Base-by-base conservation (phyloP, 2,113 vertebrate genomes). In the Carassius auratus region DNA sequence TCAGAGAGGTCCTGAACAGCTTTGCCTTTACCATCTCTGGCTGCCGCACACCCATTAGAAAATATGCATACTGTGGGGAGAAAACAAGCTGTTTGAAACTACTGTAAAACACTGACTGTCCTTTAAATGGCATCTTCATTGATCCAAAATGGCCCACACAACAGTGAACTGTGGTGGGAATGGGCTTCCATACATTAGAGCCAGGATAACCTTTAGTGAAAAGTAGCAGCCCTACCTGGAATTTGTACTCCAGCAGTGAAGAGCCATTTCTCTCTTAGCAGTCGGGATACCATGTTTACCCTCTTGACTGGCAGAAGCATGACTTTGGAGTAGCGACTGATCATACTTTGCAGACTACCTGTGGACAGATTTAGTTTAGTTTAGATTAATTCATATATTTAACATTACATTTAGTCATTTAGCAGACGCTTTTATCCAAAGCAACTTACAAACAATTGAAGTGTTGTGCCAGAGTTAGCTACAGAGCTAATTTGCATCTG, bases 11-110 rank as follows among this genome's bases (percentile, higher is more conserved):
- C 52, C 89, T 91, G 84, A 99, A 96, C 6, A 96, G 88, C 8
- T 89, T 91, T 6, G 92, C 93, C 86, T 92, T 95, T 78, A 96
- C 92, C 87, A 99, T 95, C 48, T 96, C 95, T 1, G 80, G 81
- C 19, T 99, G 97, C 84, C 79, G 93, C 38, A 98, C 62, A 0
- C 97, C 98, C 98, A 99, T 98, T 90, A 97, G 93, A 88, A 99
- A 99, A 91, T 97, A 98, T 0, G 91, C 96, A 10, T 99, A 99
- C 98, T 99, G 94, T 9, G 74, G 26, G 30, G 8, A 17, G 30
- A 73, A 45, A 50, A 76, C 73, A 52, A 76, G 45, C 13, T 0
- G 1, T 50, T 30, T 38, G 36, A 8, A 71, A 82, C 8, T 19
- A 55, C 23, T 15, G 42, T 42, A 42, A 42, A 42, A 8, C 42